Base-by-base conservation (phyloP, 2,888 invertebrate genomes). In the Drosophila mimica region DNA sequence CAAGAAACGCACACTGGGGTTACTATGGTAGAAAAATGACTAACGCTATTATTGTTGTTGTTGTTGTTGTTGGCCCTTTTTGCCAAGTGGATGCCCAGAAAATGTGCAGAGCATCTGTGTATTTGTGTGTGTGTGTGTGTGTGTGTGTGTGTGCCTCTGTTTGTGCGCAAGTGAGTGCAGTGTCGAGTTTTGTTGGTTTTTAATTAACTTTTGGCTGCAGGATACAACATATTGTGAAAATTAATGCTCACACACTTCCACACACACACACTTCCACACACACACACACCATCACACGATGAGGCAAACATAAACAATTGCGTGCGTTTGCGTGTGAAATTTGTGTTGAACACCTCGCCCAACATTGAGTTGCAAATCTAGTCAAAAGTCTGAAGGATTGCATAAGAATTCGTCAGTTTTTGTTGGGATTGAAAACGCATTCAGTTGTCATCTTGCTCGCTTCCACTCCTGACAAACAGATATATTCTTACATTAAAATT, bases 171-270 rank as follows among this genome's bases (percentile, higher is more conserved):
- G 70, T 70, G 61, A 72, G 67, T 84, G 88, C 75, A 72, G 61
- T 80, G 77, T 81, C 76, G 81, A 91, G 92, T 92, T 90, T 92
- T 93, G 93, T 93, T 93, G 92, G 93, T 92, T 93, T 93, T 93
- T 93, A 93, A 93, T 93, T 93, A 93, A 93, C 93, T 93, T 92
- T 91, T 92, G 91, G 92, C 93, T 93, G 84, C 89, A 91, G 92
- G 92, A 88, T 90, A 89, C 88, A 91, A 88, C 92, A 92, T 91
- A 91, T 92, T 92, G 90, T 88, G 90, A 88, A 90, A 92, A 91
- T 91, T 91, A 91, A 91, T 90, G 89, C 85, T 79, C 67, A 58
- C 75, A 53, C 70, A 61, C 59, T 62, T 66, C 61, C 70, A 64
- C 65, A 68, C 49, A 57, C 62, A 60, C 33, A 77, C 62, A 68